Conservation (phyloP, 2,888 invertebrate genomes). For the Drosophila atripex region DNA sequence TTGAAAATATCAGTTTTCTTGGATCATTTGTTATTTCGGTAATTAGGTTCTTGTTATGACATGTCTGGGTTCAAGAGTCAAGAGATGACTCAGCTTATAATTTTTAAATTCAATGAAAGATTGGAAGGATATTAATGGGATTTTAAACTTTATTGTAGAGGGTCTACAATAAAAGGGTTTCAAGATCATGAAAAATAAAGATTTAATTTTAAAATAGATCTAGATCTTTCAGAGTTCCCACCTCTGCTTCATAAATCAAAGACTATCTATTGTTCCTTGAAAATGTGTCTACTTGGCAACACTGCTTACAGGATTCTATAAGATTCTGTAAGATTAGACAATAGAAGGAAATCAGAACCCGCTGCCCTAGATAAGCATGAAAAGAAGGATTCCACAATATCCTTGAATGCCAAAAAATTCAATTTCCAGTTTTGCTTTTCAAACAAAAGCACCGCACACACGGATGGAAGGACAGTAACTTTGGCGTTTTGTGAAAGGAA, state of each 20-base stretch:
- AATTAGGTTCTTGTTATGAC: slow-evolving; percentile 71
- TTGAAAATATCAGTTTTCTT: slow-evolving; percentile 16
- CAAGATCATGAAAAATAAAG: neutral
- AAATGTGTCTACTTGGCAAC: slow-evolving; percentile 30
- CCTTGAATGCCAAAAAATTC: slow-evolving; percentile 55
- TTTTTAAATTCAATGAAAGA: neutral
- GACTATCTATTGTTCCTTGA: slow-evolving; percentile 20
- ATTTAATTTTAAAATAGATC: too few species aligned
- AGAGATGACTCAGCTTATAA: slow-evolving; percentile 38
- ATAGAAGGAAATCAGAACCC: slow-evolving; percentile 2
- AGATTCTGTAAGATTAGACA: slow-evolving; percentile 24
- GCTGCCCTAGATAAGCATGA: slow-evolving; percentile 46
- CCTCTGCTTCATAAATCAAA: slow-evolving; percentile 27
- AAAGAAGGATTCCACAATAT: slow-evolving; percentile 26
- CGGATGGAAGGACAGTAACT: slow-evolving; percentile 68
- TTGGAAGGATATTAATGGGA: slow-evolving; percentile 26
- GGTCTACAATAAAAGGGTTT: too few species aligned
- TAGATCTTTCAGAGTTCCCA: neutral
- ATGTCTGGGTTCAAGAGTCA: slow-evolving; percentile 54
- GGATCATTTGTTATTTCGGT: slow-evolving; percentile 65
- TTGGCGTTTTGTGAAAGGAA: slow-evolving; percentile 38
- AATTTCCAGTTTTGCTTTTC: slow-evolving; percentile 62
- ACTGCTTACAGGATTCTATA: slow-evolving; percentile 46
- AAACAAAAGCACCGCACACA: slow-evolving; percentile 65
- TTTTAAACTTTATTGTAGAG: slow-evolving; percentile 2